Conservation (phyloP, 2,888 invertebrate species). For the Mesochorus sp. region DNA sequence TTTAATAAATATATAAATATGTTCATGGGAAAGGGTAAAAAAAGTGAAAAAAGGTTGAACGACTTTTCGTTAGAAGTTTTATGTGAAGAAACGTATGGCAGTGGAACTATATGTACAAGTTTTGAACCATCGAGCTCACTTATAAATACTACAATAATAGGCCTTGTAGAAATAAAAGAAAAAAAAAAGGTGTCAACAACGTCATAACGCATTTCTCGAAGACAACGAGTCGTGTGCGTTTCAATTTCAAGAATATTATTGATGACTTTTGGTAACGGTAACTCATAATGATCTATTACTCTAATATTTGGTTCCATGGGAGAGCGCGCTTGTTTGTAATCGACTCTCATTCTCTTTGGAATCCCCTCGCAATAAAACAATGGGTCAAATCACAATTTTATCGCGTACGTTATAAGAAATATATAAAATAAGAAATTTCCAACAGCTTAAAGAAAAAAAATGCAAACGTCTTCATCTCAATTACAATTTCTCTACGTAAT, state of each 20-base stretch:
- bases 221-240: slow-evolving; percentile 51
- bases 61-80: slow-evolving; percentile 40
- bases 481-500: slow-evolving; percentile 84
- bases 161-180: neutral
- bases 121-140: slow-evolving; percentile 50
- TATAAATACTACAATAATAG: slow-evolving; percentile 55
- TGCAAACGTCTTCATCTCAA: slow-evolving; percentile 8
- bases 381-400: slow-evolving; percentile 34
- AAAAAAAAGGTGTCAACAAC: slow-evolving; percentile 17
- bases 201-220: slow-evolving; percentile 32
- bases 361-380: slow-evolving; percentile 37
- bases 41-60: neutral
- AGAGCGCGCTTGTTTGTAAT: slow-evolving; percentile 44
- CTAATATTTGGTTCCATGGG: slow-evolving; percentile 62
- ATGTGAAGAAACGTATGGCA: slow-evolving; percentile 62
- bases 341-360: slow-evolving; percentile 63
- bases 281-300: slow-evolving; percentile 29
- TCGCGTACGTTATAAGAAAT: slow-evolving; percentile 27
- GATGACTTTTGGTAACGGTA: slow-evolving; percentile 45
- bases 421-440: too few species aligned
- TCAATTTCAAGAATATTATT: slow-evolving; percentile 41
- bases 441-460: too few species aligned
- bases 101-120: slow-evolving; percentile 59
- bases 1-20: too few species aligned
- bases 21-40: neutral